Percentiles rank a stretch among this genome's conserved stretches.
phyloP scores from a whole-genome alignment of 1,140 invertebrate species.

The Tetragonula clypearis region DNA sequence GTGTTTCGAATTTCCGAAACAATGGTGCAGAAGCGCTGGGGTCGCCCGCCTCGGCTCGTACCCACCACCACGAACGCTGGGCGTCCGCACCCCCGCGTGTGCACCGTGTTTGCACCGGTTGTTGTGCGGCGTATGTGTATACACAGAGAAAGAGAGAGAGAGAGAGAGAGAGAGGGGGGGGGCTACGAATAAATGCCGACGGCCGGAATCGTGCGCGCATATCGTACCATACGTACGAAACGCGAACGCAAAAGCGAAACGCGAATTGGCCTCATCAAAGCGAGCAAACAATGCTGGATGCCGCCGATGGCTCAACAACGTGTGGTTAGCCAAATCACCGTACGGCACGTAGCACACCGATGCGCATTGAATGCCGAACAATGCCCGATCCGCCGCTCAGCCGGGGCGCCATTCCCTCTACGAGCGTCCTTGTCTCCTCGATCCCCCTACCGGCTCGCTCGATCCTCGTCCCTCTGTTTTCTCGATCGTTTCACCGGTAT shows the following conservation, averaged over 20 bases:
- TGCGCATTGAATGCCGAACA: slow-evolving; percentile 68
- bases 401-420: not conserved
- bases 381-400: slow-evolving; percentile 50
- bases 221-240: slow-evolving; percentile 55
- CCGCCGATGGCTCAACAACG: slow-evolving; percentile 80
- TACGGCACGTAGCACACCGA: slow-evolving; percentile 69
- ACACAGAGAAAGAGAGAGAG: too few species aligned
- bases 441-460: not conserved
- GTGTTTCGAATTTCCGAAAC: not conserved
- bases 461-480: not conserved
- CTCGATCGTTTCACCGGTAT: not conserved
- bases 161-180: too few species aligned
- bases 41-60: not conserved
- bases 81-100: too few species aligned
- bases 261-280: slow-evolving; percentile 82
- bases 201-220: slow-evolving; percentile 50
- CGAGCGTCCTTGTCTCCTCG: not conserved
- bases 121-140: not conserved
- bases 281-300: slow-evolving; percentile 80
- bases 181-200: slow-evolving; percentile 25
- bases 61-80: not conserved
- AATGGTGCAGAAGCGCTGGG: not conserved
- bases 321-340: slow-evolving; percentile 82
- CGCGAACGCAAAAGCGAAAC: slow-evolving; percentile 72
- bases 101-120: not conserved